Conservation (phyloP, 2,797 vertebrate genomes). For the Taeniopygia guttata region DNA sequence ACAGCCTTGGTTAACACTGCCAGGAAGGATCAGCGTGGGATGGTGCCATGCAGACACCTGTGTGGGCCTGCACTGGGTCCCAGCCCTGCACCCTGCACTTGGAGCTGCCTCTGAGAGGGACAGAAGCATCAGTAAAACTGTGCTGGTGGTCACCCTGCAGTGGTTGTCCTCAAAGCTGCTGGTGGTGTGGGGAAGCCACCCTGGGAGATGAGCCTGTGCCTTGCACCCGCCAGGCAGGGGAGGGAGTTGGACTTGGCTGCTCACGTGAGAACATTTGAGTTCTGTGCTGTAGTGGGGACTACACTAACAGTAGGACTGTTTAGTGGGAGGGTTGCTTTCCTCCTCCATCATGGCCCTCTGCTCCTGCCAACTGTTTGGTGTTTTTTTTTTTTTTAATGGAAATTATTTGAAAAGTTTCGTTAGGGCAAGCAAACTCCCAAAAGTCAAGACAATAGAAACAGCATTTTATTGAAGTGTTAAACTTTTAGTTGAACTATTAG, state of each 20-base stretch:
- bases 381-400: accelerated
- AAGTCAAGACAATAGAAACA: background rate
- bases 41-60: accelerated
- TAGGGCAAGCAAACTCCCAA: background rate
- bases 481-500: background rate
- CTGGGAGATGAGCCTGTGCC: background rate
- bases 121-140: background rate
- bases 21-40: background rate
- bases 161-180: background rate
- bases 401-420: background rate
- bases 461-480: background rate
- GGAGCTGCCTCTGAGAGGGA: background rate
- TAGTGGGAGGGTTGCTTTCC: background rate
- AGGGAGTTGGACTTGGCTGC: background rate
- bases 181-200: background rate
- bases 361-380: background rate
- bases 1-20: background rate
- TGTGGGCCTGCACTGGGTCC: background rate
- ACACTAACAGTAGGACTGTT: background rate
- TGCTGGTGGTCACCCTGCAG: background rate
- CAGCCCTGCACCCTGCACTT: background rate
- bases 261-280: accelerated
- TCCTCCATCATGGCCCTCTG: background rate
- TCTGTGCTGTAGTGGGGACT: background rate
- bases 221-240: background rate